Base-by-base conservation (phyloP, 2,113 vertebrate species). In the Neolamprologus modestus region DNA sequence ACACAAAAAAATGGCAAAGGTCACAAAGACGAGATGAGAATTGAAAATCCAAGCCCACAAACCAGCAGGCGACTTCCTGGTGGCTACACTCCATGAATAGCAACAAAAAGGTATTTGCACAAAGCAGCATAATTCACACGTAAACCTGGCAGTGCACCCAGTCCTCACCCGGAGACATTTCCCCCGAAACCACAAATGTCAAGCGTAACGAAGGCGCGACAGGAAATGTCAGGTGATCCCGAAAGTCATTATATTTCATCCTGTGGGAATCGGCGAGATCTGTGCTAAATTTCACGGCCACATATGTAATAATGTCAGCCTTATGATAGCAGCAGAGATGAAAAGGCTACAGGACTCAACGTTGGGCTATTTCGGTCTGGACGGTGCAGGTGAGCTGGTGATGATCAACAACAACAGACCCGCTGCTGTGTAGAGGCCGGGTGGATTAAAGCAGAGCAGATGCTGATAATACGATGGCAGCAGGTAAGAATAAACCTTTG, bases 221-320 rank as follows among this genome's bases (percentile, higher is more conserved):
- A 76, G 71, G 42, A 76, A 76, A 76, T 76, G 71, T 76, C 71
- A 76, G 71, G 71, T 47, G 71, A 76, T 50, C 71, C 71, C 16
- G 9, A 50, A 76, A 50, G 71, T 76, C 42, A 76, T 76, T 76
- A 76, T 9, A 50, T 50, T 76, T 76, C 71, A 76, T 76, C 42
- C 71, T 5, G 4, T 76, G 42, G 42, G 42, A 50, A 76, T 76
- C 6, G 4, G 16, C 5, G 16, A 31, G 19, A 31, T 76, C 42
- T 12, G 42, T 3, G 9, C 42, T 47, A 31, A 28, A 31, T 31
- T 50, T 50, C 42, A 76, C 5, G 4, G 71, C 16, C 42, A 50
- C 42, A 31, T 19, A 19, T 19, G 24, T 31, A 76, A 76, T 50
- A 76, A 50, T 47, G 71, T 76, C 71, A 31, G 12, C 24, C 42